phyloP scores from a whole-genome alignment of 2,888 invertebrate genomes.

The Matsumyia berberina region DNA sequence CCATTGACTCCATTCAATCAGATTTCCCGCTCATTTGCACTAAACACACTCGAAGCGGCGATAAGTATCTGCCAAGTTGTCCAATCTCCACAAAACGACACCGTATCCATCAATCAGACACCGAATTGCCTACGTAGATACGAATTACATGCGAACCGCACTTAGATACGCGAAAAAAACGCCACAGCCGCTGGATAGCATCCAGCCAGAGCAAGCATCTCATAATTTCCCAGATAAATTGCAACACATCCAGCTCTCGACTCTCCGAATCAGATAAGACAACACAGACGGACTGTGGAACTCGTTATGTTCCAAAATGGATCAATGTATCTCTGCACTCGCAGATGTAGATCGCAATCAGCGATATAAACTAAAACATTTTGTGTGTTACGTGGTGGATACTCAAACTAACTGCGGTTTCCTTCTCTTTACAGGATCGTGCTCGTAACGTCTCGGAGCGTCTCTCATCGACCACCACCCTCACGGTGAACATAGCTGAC shows the following conservation, averaged over 20 bases:
- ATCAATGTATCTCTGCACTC: constrained; percentile 13
- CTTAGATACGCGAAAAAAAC: constrained; percentile 21
- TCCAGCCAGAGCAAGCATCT: constrained; percentile 39
- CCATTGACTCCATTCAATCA: constrained; percentile 40
- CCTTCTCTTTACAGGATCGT: constrained; percentile 88
- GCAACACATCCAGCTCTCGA: constrained; percentile 35
- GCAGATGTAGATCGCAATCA: constrained; percentile 63
- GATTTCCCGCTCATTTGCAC: constrained; percentile 54
- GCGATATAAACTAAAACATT: constrained; percentile 4
- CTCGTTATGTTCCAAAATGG: constrained; percentile 43
- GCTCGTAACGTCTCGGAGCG: constrained; percentile 91
- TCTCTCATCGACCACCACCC: constrained; percentile 92
- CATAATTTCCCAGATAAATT: constrained; percentile 60
- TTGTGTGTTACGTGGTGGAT: neutral
- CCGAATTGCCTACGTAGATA: constrained; percentile 49
- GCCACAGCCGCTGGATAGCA: constrained; percentile 24
- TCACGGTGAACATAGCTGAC: constrained; percentile 93
- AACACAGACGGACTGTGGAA: neutral
- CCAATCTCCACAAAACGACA: constrained; percentile 53
- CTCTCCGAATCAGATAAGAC: constrained; percentile 36
- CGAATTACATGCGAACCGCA: constrained; percentile 26
- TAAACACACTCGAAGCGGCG: constrained; percentile 60
- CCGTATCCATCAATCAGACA: constrained; percentile 72
- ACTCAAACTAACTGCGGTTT: constrained; percentile 17
- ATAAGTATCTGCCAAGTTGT: constrained; percentile 69